Conservation (phyloP, 2,113 vertebrate species). For the Stomatorhinus ivindoensis region DNA sequence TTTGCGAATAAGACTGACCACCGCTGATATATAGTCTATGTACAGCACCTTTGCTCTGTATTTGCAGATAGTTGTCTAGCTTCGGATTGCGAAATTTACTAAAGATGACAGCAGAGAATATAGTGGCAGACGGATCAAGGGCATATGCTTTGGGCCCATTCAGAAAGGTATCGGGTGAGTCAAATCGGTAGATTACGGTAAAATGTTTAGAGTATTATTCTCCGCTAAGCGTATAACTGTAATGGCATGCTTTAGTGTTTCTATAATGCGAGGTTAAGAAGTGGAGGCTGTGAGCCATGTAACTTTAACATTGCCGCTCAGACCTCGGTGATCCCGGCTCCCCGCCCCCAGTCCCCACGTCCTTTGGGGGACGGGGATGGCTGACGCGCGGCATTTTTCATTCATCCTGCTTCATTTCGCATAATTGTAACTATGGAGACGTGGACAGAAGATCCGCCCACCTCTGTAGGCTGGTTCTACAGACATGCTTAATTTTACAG, state of each 20-base stretch:
- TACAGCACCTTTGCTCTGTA: background rate
- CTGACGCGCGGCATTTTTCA: background rate
- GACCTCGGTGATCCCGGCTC: background rate
- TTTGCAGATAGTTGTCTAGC: background rate
- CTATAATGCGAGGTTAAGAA: background rate
- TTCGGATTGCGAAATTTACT: background rate
- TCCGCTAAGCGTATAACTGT: background rate
- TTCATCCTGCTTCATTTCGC: background rate
- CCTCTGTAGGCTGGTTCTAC: background rate
- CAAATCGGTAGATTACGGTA: background rate
- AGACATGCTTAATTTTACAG: background rate
- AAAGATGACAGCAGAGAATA: background rate
- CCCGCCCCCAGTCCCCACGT: background rate
- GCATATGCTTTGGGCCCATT: background rate
- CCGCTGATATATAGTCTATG: background rate
- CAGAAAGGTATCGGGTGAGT: background rate
- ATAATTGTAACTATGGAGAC: constrained; percentile 12
- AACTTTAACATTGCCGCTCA: background rate
- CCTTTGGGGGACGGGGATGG: background rate
- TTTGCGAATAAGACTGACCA: too few relatives aligned
- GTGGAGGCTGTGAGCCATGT: background rate
- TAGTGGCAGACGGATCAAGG: background rate
- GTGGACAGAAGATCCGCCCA: background rate
- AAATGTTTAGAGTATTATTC: background rate
- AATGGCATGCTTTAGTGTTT: background rate